phyloP scores from a whole-genome alignment of 64 coral and sea anemone genomes.

The Catalaphyllia jardinei region DNA sequence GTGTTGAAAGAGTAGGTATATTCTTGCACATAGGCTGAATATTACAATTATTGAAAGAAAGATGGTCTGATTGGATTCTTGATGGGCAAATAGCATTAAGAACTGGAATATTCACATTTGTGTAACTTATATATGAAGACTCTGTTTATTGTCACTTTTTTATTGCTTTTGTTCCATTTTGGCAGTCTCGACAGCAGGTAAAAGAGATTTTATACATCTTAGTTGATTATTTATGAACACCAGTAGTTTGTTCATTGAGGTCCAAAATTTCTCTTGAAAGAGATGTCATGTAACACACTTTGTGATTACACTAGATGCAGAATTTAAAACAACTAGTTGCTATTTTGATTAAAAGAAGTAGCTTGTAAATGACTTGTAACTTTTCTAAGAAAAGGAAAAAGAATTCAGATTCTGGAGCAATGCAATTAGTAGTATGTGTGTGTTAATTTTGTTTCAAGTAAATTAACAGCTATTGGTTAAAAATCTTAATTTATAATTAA shows the following conservation, averaged over 20 bases:
- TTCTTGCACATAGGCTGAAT: no score
- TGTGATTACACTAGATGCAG: neutral
- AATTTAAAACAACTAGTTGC: no score
- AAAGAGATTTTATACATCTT: neutral
- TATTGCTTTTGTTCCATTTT: neutral
- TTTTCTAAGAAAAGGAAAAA: neutral
- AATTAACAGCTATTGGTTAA: constrained; percentile 35
- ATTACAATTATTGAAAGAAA: no score
- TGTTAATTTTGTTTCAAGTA: constrained; percentile 26
- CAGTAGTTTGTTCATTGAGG: neutral
- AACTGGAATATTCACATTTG: neutral
- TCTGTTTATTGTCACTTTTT: neutral
- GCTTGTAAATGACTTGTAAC: no score
- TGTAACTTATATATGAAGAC: neutral
- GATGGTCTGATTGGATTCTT: no score
- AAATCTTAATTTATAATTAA: constrained; percentile 34
- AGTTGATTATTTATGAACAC: constrained; percentile 40
- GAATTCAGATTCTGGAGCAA: neutral
- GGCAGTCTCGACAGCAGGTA: neutral
- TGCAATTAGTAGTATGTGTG: constrained; percentile 11
- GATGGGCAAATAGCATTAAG: no score
- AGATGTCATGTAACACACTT: neutral
- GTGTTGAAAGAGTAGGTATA: no score
- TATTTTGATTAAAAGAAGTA: no score
- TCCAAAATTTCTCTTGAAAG: neutral